Base-by-base conservation (phyloP, 2,888 invertebrate genomes). In the Agonopterix subpropinquella region DNA sequence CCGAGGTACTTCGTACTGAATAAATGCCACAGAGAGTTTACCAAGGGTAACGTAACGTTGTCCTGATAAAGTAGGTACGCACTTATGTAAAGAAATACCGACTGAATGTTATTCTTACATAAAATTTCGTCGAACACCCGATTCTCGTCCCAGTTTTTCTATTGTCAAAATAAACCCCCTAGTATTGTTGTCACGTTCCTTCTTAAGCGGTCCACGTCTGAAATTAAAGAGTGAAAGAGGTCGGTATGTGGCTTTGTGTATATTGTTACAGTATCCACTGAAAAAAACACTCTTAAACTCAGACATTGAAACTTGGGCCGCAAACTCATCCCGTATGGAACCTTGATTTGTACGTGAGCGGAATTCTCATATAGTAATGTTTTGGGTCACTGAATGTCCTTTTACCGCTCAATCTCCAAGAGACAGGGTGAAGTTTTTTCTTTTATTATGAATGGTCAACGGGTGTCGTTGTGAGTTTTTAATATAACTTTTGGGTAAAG, bases 201-300 rank as follows among this genome's bases (percentile, higher is more conserved):
- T 55, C 62, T 61, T 68, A 77, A 77, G 66, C 64, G 69, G 62
- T 64, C 66, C 78, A 78, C 76, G 76, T 81, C 70, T 72, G 67
- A 80, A 80, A 79, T 81, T 77, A 78, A 81, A 75, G 70, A 76
- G 70, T 66, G 53, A 65, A 73, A 70, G 67, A 66, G 70, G 64
- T 66, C 66, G 62, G 61, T 55, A 57, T 62, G 57, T 61, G 66
- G 64, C 67, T 69, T 67, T 71, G 64, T 73, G 56, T 70, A 61
- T 62, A 70, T 70, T 62, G 66, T 70, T 64, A 62, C 51, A 54
- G 60, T 59, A 70, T 65, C 64, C 60, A 67, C 43, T 46, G 43
- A 49, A 50, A 47, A 64, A 62, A 63, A 58, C 56, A 59, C 62
- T 65, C 62, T 28, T 65, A 72, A 71, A 54, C 57, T 55, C 59